These are phyloP conservation scores for Enteromius fasciolatus DNA, from an alignment of 2,797 vertebrate species.

Conservation along the genomic window DNA sequence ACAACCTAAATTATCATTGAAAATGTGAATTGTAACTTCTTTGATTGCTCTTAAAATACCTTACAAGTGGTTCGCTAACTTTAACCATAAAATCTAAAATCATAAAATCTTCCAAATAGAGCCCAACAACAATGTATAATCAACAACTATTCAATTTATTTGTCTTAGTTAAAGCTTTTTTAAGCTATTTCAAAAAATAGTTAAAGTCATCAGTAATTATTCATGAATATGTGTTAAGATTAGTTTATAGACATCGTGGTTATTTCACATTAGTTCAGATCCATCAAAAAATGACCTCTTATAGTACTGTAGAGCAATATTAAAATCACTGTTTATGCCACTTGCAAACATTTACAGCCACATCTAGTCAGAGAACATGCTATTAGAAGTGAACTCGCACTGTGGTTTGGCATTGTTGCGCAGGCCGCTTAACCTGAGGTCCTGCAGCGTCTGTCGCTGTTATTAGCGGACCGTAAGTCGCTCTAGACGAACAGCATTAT, in stretches of 20 bases:
- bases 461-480: background rate
- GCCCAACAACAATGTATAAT: background rate
- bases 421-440: background rate
- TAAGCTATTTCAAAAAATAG: background rate
- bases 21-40: background rate
- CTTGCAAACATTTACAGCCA: background rate
- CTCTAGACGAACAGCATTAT: background rate
- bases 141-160: background rate
- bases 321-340: background rate
- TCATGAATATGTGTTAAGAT: no score
- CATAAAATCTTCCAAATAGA: background rate
- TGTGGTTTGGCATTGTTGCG: background rate
- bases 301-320: background rate
- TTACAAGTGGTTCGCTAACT: background rate
- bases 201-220: background rate
- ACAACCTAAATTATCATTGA: no score
- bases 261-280: background rate
- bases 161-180: no score
- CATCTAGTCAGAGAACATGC: background rate
- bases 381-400: background rate
- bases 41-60: background rate
- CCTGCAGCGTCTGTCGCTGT: background rate
- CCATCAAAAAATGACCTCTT: background rate
- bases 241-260: background rate
- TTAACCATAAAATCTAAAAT: no score